Evolutionary conservation across 2,797 vertebrate species (phyloP), one percentile per base, ranked within the genome.

Genomic region (Emys orbicularis): DNA sequence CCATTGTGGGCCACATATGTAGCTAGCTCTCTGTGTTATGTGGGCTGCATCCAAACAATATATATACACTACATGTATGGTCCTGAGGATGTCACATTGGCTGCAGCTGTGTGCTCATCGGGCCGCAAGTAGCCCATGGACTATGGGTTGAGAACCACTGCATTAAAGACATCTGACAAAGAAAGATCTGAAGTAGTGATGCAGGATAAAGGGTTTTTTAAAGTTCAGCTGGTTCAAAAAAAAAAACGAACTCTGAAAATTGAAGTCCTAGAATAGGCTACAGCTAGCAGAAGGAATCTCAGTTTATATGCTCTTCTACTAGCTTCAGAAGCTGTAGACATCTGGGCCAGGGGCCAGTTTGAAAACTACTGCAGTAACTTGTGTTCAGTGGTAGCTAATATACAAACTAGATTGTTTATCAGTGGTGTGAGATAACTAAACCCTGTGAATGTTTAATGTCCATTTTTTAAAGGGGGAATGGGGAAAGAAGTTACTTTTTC

Each of bases 211-310:
- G 56, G 25, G 2, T 12, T 27, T 29, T 12, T 61, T 61, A 16
- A 61, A 61, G 61, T n/a, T n/a, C 18, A 23, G 29, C 31, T 52
- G 49, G 49, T 79, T 31, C 31, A 50, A 79, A 50, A 31, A 50
- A 31, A 90, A 61, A 25, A 41, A 7, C 2, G 23, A 31, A 19
- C 61, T 21, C 23, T 57, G 50, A 84, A 79, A 56, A 37, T 5
- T 23, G 29, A 41, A 72, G 6, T 50, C 0, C 0, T 0, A 3
- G 52, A 18, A 6, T 47, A 27, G 3, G 0, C 0, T 7, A 41
- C 34, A 10, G 16, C n/a, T n/a, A n/a, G 31, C 59, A 61, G 61
- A 37, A 37, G 4, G n/a, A 37, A 68, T 68, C 61, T 18, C 57
- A 34, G 34, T 37, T 21, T 68, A 37, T 13, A 68, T 37, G 18